Conservation (phyloP, 2,888 invertebrate species). For the Dicranocentrus wangi region DNA sequence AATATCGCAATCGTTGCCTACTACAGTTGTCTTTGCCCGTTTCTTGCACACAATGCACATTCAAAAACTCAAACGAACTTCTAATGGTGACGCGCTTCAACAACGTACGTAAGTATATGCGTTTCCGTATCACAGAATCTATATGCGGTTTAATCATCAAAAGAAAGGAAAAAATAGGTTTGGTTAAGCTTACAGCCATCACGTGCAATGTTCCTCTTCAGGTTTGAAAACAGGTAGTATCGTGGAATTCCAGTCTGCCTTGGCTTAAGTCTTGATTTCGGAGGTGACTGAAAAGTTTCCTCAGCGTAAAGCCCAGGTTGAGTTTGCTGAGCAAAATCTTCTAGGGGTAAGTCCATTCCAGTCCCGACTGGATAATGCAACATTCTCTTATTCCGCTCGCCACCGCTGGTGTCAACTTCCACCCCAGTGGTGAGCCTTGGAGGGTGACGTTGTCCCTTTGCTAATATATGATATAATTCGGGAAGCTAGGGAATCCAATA, state of each 20-base stretch:
- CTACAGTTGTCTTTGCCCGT: no score
- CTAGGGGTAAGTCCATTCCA: constrained; percentile 36
- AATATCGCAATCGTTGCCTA: no score
- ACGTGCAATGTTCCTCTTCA: constrained; percentile 52
- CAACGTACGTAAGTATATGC: no score
- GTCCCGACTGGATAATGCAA: constrained; percentile 15
- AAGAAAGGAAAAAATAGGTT: constrained; percentile 7
- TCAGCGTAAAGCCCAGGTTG: constrained; percentile 10
- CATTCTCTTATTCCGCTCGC: constrained; percentile 7
- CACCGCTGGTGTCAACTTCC: neutral
- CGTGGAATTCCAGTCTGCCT: constrained; percentile 34
- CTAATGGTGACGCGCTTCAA: no score
- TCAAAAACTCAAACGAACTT: no score
- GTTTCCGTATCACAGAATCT: no score
- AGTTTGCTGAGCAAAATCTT: constrained; percentile 41
- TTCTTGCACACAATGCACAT: no score
- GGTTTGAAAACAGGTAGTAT: constrained; percentile 42
- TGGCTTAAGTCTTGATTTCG: constrained; percentile 24
- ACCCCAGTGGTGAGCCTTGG: neutral
- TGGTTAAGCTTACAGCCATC: constrained; percentile 64
- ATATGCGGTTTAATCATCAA: neutral
- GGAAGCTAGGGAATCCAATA: neutral
- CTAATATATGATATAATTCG: neutral
- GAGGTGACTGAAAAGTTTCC: neutral
- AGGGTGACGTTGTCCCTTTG: constrained; percentile 14